Evolutionary conservation across 30 jellyfish, hydroid and myxozoan genomes (phyloP), one percentile per base, ranked within the genome.

Genomic region (Turritopsis rubra): DNA sequence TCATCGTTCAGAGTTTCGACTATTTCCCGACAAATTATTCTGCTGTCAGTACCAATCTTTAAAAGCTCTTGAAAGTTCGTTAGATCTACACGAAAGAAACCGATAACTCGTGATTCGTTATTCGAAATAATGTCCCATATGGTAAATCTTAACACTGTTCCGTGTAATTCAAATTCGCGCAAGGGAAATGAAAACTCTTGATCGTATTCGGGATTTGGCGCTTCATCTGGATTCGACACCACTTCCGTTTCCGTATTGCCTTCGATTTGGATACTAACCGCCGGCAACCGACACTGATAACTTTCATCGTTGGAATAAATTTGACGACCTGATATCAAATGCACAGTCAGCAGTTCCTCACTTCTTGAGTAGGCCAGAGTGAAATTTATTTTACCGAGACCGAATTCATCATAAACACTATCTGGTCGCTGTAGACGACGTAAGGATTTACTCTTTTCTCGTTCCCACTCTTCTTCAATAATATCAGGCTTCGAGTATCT

Each of bases 201-300:
- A 65, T 91, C 97, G 75, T 86, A 91, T 79, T 85, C 95, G 0
- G 97, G 97, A 77, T 91, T 87, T 19, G 97, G 96, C 23, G 97
- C 89, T 31, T 91, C 97, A 76, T 91, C 97, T 0, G 95, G 96
- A n/a, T 90, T 83, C 73, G 97, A 91, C 18, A 87, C 88, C 22
- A 76, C 87, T 81, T 91, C 97, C 29, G 86, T 86, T 71, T 91
- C 96, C 1, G 27, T 52, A 79, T 65, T 68, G 18, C 83, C 95
- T 53, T 87, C 85, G 4, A 91, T 0, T 23, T 87, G 84, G 53
- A 87, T 65, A 81, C 84, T 84, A 18, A 91, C 95, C 29, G 89
- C 85, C 29, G 97, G 96, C 89, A 87, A 29, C 66, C 87, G 76
- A 60, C 70, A 21, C 29, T 41, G 53, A 65, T 82, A 4, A 0